Conservation (phyloP, 2,888 invertebrate species). For the Spodoptera picta region DNA sequence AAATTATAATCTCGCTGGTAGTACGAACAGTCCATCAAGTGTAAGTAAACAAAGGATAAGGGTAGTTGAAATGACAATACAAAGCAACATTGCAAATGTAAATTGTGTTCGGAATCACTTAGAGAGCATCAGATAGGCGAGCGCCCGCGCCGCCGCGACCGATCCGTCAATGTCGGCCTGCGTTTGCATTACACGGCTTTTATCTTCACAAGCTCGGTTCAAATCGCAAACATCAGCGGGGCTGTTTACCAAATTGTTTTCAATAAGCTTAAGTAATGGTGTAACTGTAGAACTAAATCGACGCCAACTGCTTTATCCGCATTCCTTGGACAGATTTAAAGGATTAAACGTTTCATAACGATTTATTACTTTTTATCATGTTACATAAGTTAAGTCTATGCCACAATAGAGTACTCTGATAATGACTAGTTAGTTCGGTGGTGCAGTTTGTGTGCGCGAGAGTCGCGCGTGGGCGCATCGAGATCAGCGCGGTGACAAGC, state of each 20-base stretch:
- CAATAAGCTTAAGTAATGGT: slow-evolving; percentile 85
- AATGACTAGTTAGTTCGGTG: slow-evolving; percentile 75
- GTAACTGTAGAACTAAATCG: slow-evolving; percentile 73
- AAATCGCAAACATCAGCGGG: slow-evolving; percentile 85
- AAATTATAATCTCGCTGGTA: slow-evolving; percentile 53
- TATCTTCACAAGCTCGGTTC: slow-evolving; percentile 82
- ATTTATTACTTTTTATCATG: slow-evolving; percentile 82
- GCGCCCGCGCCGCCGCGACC: slow-evolving; percentile 77
- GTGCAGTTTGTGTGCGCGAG: slow-evolving; percentile 66
- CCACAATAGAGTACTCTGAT: slow-evolving; percentile 77
- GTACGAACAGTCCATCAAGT: slow-evolving; percentile 60
- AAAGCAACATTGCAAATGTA: slow-evolving; percentile 83
- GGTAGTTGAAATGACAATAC: slow-evolving; percentile 82
- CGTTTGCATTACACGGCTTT: slow-evolving; percentile 87
- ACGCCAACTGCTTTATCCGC: slow-evolving; percentile 72
- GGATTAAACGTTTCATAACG: slow-evolving; percentile 80
- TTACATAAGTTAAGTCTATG: slow-evolving; percentile 76
- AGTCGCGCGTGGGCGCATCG: slow-evolving; percentile 61
- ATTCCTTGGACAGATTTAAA: slow-evolving; percentile 73
- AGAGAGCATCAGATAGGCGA: slow-evolving; percentile 87
- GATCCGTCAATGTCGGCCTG: slow-evolving; percentile 87
- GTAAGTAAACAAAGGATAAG: slow-evolving; percentile 75
- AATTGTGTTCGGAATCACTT: slow-evolving; percentile 86
- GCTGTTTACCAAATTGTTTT: slow-evolving; percentile 88
- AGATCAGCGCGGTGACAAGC: slow-evolving; percentile 68